phyloP scores from a whole-genome alignment of 2,888 invertebrate genomes.

The Orthosia cruda region DNA sequence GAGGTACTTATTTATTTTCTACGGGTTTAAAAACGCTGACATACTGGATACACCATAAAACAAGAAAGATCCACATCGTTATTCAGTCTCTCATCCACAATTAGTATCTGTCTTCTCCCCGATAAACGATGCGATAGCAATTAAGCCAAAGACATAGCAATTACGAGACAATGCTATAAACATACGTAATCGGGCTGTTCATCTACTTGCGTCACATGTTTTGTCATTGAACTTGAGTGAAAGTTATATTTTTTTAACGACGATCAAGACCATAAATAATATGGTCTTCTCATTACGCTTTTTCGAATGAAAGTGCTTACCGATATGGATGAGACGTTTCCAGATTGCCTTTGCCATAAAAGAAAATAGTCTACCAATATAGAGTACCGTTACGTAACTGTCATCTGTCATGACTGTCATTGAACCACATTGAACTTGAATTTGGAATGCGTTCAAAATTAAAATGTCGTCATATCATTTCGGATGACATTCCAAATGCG shows the following conservation, averaged over 20 bases:
- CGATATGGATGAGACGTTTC: constrained; percentile 68
- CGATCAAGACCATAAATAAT: constrained; percentile 58
- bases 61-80: constrained; percentile 30
- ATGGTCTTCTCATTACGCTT: constrained; percentile 61
- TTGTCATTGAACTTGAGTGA: constrained; percentile 79
- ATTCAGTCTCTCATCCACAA: constrained; percentile 46
- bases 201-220: constrained; percentile 62
- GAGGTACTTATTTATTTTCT: constrained; percentile 14
- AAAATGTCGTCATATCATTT: constrained; percentile 61
- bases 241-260: constrained; percentile 73
- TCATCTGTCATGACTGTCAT: constrained; percentile 68
- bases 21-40: constrained; percentile 38
- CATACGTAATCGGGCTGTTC: constrained; percentile 59
- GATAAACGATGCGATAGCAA: constrained; percentile 61
- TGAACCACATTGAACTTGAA: constrained; percentile 79
- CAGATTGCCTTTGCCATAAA: constrained; percentile 55
- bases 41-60: constrained; percentile 23
- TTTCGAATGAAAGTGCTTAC: constrained; percentile 75
- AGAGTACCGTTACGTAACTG: constrained; percentile 65
- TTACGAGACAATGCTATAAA: constrained; percentile 64
- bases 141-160: constrained; percentile 67
- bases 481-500: constrained; percentile 57
- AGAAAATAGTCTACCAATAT: constrained; percentile 64
- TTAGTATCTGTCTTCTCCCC: constrained; percentile 52
- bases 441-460: constrained; percentile 71